A percentile compares a stretch with the other conserved stretches of the same genome.
These are phyloP conservation scores for Balaeniceps rex DNA, from an alignment of 2,113 vertebrate species.

Conservation along the genomic window DNA sequence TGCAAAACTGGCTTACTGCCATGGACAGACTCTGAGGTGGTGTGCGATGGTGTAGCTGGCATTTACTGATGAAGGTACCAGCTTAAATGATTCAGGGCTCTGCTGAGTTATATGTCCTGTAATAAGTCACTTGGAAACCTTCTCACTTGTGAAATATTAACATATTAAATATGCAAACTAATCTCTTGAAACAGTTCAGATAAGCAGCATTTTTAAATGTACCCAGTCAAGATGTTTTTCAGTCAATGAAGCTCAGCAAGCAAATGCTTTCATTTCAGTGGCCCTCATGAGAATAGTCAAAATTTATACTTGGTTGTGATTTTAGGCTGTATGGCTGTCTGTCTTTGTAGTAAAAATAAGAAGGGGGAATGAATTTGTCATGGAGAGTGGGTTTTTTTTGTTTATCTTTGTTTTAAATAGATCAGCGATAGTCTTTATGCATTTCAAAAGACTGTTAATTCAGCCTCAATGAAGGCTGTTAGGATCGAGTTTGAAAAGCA, in stretches of 20 bases:
- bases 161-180: slow-evolving; percentile 2
- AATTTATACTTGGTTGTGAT: slow-evolving; percentile 5
- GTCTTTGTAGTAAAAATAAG: neutral
- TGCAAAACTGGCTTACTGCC: neutral
- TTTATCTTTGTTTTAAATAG: slow-evolving; percentile 12
- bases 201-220: neutral
- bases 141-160: neutral
- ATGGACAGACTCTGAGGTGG: neutral
- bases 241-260: neutral
- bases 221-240: neutral
- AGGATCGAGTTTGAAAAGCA: neutral
- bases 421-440: neutral
- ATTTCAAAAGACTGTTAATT: neutral
- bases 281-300: neutral
- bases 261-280: slow-evolving; percentile 6
- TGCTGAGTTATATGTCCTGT: neutral
- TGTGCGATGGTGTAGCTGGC: neutral
- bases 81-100: neutral
- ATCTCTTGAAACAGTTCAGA: neutral
- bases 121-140: neutral
- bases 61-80: neutral
- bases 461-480: neutral
- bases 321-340: neutral
- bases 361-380: neutral
- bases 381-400: neutral